These are phyloP conservation scores for Catocala sponsa DNA, from an alignment of 2,888 invertebrate genomes.

Conservation along the genomic window DNA sequence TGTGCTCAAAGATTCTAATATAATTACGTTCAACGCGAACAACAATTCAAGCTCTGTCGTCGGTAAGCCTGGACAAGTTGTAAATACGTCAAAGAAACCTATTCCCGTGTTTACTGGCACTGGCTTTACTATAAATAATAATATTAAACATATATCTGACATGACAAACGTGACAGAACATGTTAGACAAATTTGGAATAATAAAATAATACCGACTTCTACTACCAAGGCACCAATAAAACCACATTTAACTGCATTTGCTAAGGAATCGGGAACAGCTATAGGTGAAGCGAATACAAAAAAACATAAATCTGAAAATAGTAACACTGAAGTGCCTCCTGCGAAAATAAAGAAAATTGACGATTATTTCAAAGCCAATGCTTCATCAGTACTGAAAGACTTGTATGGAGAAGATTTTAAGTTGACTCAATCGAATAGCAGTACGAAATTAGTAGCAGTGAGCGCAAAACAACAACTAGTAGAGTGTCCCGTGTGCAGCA, in stretches of 20 bases:
- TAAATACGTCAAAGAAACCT: conserved; percentile 24
- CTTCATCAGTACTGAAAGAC: conserved; percentile 71
- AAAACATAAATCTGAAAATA: conserved; percentile 46
- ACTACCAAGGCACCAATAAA: conserved; percentile 5
- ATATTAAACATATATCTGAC: conserved; percentile 39
- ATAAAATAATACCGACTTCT: conserved; percentile 52
- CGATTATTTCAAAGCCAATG: conserved; percentile 70
- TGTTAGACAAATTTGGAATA: conserved; percentile 64
- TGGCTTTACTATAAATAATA: conserved; percentile 49
- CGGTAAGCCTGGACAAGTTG: conserved; percentile 51
- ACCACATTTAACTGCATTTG: no score
- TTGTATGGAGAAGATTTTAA: conserved; percentile 77
- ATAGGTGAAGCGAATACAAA: conserved; percentile 51
- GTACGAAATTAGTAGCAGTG: conserved; percentile 62
- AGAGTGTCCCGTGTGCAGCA: conserved; percentile 84
- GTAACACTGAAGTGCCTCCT: conserved; percentile 59
- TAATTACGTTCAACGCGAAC: conserved; percentile 40
- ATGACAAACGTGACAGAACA: conserved; percentile 51
- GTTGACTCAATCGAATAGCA: conserved; percentile 57
- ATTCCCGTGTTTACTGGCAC: conserved; percentile 53
- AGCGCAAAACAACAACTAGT: conserved; percentile 55
- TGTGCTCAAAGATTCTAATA: conserved; percentile 54
- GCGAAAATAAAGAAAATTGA: conserved; percentile 77
- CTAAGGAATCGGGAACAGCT: no score
- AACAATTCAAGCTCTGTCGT: conserved; percentile 52